A percentile compares a stretch with the other conserved stretches of the same genome.
Evolutionary conservation across 2,797 vertebrate species (phyloP).

Genomic region (Artibeus lituratus): DNA sequence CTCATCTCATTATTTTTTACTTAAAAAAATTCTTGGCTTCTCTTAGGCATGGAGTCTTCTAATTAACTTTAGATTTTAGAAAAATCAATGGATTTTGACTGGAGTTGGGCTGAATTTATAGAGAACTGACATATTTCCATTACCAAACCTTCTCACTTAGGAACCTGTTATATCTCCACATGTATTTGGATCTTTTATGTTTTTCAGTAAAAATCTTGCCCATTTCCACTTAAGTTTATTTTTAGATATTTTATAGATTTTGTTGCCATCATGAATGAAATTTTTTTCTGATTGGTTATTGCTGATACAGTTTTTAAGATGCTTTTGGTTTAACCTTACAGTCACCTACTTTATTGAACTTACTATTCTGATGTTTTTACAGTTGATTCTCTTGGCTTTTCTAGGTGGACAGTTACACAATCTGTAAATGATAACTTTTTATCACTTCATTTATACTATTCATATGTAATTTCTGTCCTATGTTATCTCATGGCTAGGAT

Average conservation of each 20-base stretch:
- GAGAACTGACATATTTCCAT: background rate
- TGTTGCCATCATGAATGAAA: background rate
- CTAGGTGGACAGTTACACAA: background rate
- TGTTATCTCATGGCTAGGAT: background rate
- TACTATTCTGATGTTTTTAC: background rate
- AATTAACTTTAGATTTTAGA: background rate
- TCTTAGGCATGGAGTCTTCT: conserved; percentile 3
- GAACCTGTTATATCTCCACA: background rate
- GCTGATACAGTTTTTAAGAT: background rate
- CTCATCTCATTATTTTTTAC: conserved; percentile 33
- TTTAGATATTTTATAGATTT: conserved; percentile 34
- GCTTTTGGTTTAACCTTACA: background rate
- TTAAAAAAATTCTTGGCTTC: background rate
- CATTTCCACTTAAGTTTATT: conserved; percentile 12
- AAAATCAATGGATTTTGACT: background rate
- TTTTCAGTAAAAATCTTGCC: background rate
- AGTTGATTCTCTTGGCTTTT: background rate
- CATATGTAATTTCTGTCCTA: background rate
- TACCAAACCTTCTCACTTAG: background rate
- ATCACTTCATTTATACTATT: background rate
- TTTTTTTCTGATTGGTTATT: background rate
- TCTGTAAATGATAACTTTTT: background rate
- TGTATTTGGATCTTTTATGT: background rate
- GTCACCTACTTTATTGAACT: background rate
- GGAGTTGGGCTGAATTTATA: background rate